Evolutionary conservation across 2,888 invertebrate species (phyloP).

Genomic region (Drosophila mercatorum): DNA sequence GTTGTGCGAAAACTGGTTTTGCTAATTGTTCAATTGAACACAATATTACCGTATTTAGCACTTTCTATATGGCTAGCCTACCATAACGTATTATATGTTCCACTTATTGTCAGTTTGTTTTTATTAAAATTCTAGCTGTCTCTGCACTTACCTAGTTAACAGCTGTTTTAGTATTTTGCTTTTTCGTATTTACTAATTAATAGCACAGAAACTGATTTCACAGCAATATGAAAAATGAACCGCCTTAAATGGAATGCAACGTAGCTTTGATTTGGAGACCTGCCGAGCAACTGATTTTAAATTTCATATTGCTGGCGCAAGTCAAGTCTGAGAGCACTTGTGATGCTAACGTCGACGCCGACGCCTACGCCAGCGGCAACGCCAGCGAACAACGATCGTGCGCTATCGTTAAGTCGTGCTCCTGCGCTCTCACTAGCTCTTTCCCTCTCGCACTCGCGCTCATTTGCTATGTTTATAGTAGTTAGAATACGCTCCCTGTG

Average conservation of each 20-base stretch:
- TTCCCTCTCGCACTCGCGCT: background rate
- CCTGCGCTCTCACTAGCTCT: background rate
- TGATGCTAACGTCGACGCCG: constrained; percentile 11
- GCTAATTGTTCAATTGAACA: constrained; percentile 25
- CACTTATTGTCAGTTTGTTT: constrained; percentile 18
- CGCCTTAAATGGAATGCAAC: constrained; percentile 45
- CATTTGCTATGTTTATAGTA: background rate
- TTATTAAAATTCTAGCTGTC: background rate
- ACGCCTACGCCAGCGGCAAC: constrained; percentile 13
- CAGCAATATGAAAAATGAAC: constrained; percentile 14
- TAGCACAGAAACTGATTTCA: constrained; percentile 16
- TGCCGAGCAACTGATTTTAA: constrained; percentile 67
- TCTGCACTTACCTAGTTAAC: constrained; percentile 67
- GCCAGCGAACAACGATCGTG: constrained; percentile 49
- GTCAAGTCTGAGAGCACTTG: constrained; percentile 49
- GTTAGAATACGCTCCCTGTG: background rate
- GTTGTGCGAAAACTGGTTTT: constrained; percentile 46
- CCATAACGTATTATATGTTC: constrained; percentile 8
- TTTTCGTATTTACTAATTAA: constrained; percentile 45
- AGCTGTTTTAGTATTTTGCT: constrained; percentile 37
- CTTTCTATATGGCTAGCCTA: constrained; percentile 8
- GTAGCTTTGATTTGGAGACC: constrained; percentile 58
- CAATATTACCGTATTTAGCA: constrained; percentile 21
- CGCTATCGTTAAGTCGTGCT: constrained; percentile 17
- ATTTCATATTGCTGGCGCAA: constrained; percentile 52